Percentiles rank a stretch among this genome's conserved stretches.
Evolutionary conservation across 2,797 vertebrate genomes (phyloP).

Genomic region (Ispidina picta): DNA sequence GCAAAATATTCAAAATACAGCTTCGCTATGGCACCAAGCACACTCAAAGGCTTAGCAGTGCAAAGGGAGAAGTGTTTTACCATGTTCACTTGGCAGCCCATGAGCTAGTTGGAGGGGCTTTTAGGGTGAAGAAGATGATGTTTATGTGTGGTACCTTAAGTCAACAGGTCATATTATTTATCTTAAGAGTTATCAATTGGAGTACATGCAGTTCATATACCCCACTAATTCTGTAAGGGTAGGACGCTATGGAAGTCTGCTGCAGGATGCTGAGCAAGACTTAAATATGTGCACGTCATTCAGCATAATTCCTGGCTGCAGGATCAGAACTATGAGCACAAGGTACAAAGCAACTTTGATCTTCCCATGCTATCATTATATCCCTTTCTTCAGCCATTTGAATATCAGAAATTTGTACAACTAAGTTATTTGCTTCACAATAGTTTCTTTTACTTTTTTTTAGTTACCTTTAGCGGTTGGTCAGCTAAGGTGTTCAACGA

Average conservation of each 20-base stretch:
- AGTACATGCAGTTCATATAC: not conserved
- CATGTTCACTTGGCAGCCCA: not conserved
- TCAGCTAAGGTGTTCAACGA: fast-evolving
- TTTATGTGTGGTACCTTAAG: not conserved
- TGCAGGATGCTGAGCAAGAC: fast-evolving
- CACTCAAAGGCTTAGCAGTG: not conserved
- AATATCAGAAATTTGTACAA: not conserved
- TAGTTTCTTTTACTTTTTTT: not conserved
- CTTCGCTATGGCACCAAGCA: not conserved
- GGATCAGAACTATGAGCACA: not conserved
- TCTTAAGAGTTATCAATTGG: not conserved
- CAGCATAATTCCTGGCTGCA: not conserved
- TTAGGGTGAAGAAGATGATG: not conserved
- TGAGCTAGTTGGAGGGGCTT: not conserved
- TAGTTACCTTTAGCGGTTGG: not conserved
- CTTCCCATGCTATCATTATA: not conserved
- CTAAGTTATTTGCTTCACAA: not conserved
- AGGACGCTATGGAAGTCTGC: not conserved
- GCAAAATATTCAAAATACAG: not conserved
- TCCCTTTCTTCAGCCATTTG: not conserved
- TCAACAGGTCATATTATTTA: not conserved
- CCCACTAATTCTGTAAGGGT: not conserved
- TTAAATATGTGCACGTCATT: not conserved
- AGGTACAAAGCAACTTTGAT: not conserved
- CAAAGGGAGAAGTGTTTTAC: not conserved